Conservation (phyloP, 1,140 invertebrate species). For the Temnothorax longispinosus region DNA sequence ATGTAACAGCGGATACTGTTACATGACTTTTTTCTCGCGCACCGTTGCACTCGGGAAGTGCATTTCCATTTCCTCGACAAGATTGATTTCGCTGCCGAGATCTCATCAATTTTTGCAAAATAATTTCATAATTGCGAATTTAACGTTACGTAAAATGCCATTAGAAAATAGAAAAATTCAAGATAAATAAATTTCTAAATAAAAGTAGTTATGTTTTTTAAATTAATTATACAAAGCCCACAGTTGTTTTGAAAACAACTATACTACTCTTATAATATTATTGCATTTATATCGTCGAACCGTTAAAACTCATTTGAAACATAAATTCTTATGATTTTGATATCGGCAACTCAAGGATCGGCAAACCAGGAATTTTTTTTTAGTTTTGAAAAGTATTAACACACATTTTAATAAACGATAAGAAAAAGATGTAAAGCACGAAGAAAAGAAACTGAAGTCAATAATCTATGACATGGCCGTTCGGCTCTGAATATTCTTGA, state of each 20-base stretch:
- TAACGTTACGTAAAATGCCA: neutral
- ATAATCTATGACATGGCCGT: conserved; percentile 46
- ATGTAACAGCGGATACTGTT: conserved; percentile 56
- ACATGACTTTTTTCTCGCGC: conserved; percentile 55
- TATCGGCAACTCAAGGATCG: too few relatives aligned
- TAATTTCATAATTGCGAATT: neutral
- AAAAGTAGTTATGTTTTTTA: neutral
- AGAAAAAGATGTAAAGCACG: neutral
- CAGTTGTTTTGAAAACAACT: too few relatives aligned
- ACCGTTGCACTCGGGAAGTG: conserved; percentile 45
- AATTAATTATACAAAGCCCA: neutral
- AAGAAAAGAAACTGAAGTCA: conserved; percentile 20
- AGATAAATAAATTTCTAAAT: neutral
- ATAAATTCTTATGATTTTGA: neutral
- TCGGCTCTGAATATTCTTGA: conserved; percentile 36
- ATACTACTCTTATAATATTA: neutral
- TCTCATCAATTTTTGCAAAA: conserved; percentile 4
- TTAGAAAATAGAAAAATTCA: neutral
- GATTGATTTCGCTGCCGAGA: conserved; percentile 33
- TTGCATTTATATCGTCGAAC: neutral
- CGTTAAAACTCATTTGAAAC: neutral
- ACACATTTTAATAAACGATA: neutral
- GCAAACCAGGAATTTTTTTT: neutral
- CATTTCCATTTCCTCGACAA: conserved; percentile 48
- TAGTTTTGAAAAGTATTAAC: neutral